Conservation (phyloP, 2,888 invertebrate species). For the Electrophaes corylata region DNA sequence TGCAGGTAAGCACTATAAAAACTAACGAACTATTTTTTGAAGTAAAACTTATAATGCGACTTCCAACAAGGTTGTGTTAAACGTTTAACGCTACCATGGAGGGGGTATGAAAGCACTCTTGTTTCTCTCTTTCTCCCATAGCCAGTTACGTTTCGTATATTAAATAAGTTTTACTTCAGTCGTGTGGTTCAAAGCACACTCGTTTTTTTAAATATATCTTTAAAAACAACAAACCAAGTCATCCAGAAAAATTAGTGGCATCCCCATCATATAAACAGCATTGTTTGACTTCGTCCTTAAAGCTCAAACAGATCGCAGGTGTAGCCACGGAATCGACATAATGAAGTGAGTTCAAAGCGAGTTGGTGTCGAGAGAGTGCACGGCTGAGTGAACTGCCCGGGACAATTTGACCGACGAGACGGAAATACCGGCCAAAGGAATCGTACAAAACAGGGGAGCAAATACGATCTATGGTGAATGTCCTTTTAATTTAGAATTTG, state of each 20-base stretch:
- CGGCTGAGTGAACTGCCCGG: constrained; percentile 58
- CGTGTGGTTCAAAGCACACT: too few relatives aligned
- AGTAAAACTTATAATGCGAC: too few relatives aligned
- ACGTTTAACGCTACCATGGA: too few relatives aligned
- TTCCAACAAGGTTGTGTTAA: too few relatives aligned
- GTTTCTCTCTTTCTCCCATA: too few relatives aligned
- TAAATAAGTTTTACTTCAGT: too few relatives aligned
- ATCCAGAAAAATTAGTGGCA: constrained; percentile 9
- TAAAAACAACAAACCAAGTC: not conserved
- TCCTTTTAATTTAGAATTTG: constrained; percentile 44
- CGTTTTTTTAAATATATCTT: too few relatives aligned
- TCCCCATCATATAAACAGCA: constrained; percentile 22
- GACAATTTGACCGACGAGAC: constrained; percentile 59
- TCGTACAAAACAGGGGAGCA: constrained; percentile 43
- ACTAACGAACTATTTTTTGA: too few relatives aligned
- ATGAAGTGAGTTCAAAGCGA: constrained; percentile 65
- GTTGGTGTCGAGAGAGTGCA: constrained; percentile 46
- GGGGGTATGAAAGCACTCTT: too few relatives aligned
- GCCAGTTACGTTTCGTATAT: too few relatives aligned
- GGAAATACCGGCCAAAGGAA: constrained; percentile 54
- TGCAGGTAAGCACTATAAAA: too few relatives aligned
- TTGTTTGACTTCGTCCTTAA: constrained; percentile 31
- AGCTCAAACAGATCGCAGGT: constrained; percentile 49
- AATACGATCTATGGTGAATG: constrained; percentile 43
- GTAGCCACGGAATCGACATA: constrained; percentile 59